phyloP scores from a whole-genome alignment of 2,797 vertebrate species.

The Denticeps clupeoides region DNA sequence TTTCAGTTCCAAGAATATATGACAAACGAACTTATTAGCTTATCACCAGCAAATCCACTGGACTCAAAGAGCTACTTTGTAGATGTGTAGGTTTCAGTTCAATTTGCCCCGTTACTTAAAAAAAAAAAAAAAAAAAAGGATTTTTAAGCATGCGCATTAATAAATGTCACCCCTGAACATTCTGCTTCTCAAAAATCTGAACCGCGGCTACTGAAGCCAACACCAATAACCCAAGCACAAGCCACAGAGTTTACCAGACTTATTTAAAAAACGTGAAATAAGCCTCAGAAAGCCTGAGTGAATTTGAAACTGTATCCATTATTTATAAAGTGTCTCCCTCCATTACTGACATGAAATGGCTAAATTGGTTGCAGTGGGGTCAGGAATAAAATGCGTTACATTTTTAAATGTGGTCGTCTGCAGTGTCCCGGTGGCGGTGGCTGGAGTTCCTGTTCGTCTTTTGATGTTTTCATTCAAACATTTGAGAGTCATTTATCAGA shows the following conservation, averaged over 20 bases:
- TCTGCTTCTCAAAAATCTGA: too few relatives aligned
- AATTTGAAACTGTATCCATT: neutral
- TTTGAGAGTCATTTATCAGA: constrained; percentile 8
- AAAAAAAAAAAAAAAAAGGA: too few relatives aligned
- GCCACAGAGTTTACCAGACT: neutral
- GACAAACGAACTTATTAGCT: too few relatives aligned
- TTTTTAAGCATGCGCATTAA: too few relatives aligned
- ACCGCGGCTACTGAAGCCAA: neutral
- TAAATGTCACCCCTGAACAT: too few relatives aligned
- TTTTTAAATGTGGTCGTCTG: too few relatives aligned
- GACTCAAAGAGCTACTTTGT: too few relatives aligned
- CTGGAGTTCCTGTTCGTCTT: constrained; percentile 1
- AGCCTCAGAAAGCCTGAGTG: neutral
- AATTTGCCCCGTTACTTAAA: too few relatives aligned
- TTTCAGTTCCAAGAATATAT: too few relatives aligned
- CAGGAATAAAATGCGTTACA: neutral
- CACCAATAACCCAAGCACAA: neutral
- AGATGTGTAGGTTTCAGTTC: too few relatives aligned
- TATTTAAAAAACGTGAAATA: neutral
- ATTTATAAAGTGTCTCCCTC: neutral
- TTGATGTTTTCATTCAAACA: constrained; percentile 13
- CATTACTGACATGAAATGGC: neutral
- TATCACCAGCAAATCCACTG: too few relatives aligned
- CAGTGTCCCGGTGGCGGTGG: neutral
- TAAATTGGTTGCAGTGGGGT: neutral